A percentile compares a stretch with the other conserved stretches of the same genome.
Evolutionary conservation across 1,140 invertebrate species (phyloP).

Genomic region (Venustaconcha ellipsiformis): DNA sequence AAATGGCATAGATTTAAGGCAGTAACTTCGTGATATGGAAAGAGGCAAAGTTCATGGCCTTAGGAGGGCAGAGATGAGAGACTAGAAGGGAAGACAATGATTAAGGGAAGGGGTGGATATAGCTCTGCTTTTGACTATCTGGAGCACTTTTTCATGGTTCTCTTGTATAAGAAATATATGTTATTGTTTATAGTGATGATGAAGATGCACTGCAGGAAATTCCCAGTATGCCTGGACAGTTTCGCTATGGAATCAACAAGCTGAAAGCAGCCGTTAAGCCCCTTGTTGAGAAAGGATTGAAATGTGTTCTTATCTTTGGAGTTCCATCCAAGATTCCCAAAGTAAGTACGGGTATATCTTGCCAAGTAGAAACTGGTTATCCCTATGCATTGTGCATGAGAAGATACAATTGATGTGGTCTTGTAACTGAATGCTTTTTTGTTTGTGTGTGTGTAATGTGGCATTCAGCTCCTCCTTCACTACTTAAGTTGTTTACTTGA

Average conservation of each 20-base stretch:
- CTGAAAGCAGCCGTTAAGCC: constrained; percentile 79
- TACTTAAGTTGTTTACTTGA: no score
- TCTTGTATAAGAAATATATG: neutral
- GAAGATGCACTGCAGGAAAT: constrained; percentile 84
- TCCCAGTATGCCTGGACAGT: constrained; percentile 88
- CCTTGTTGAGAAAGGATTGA: constrained; percentile 83
- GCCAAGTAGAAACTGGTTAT: no score
- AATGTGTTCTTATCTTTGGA: constrained; percentile 90
- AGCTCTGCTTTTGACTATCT: neutral
- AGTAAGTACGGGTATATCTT: constrained; percentile 69
- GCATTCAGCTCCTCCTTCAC: no score
- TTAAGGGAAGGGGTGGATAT: neutral
- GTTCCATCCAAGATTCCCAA: constrained; percentile 83
- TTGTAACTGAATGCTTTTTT: no score
- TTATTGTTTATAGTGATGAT: constrained; percentile 77
- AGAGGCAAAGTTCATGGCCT: no score
- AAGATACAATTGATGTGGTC: no score
- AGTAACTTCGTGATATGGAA: neutral
- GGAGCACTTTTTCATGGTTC: no score
- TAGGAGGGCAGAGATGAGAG: neutral
- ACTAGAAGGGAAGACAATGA: neutral
- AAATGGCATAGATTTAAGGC: no score
- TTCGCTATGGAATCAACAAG: constrained; percentile 85
- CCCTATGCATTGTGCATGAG: no score
- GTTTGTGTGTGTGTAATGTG: no score